Percentiles rank a stretch among this genome's conserved stretches.
phyloP scores from a whole-genome alignment of 2,888 invertebrate genomes.

The Drosophila hawaiiensis region DNA sequence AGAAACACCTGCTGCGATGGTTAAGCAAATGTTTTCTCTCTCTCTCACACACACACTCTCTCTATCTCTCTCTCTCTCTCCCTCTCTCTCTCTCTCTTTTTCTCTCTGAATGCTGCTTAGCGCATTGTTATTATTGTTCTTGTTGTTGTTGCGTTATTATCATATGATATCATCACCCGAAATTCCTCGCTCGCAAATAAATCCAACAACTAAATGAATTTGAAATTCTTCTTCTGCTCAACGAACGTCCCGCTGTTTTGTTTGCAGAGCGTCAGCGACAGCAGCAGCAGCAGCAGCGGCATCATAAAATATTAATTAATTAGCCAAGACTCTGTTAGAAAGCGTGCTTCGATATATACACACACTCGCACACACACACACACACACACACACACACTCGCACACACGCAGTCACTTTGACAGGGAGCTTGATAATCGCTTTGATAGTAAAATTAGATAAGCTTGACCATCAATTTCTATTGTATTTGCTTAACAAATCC shows the following conservation, averaged over 20 bases:
- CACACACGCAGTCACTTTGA: constrained; percentile 21
- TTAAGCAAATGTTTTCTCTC: constrained; percentile 48
- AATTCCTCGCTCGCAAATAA: constrained; percentile 83
- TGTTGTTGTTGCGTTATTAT: constrained; percentile 76
- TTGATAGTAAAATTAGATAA: constrained; percentile 73
- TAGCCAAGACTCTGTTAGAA: constrained; percentile 67
- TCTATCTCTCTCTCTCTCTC: not conserved
- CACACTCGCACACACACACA: constrained; percentile 22
- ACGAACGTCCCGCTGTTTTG: constrained; percentile 70
- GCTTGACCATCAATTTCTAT: constrained; percentile 71
- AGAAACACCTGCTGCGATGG: constrained; percentile 81
- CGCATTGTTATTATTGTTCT: constrained; percentile 36
- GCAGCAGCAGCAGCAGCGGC: constrained; percentile 43
- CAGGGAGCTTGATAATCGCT: constrained; percentile 57
- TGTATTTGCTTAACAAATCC: constrained; percentile 70
- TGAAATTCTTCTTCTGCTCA: constrained; percentile 65
- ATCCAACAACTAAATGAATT: constrained; percentile 79
- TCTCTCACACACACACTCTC: not conserved
- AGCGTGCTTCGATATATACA: constrained; percentile 60
- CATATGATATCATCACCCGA: constrained; percentile 84
- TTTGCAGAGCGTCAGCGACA: constrained; percentile 65
- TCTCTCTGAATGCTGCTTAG: constrained; percentile 31
- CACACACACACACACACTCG: constrained; percentile 17
- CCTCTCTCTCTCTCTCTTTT: constrained; percentile 20
- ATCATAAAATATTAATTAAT: constrained; percentile 79